Base-by-base conservation (phyloP, 2,888 invertebrate species). In the Malthinus flaveolus region DNA sequence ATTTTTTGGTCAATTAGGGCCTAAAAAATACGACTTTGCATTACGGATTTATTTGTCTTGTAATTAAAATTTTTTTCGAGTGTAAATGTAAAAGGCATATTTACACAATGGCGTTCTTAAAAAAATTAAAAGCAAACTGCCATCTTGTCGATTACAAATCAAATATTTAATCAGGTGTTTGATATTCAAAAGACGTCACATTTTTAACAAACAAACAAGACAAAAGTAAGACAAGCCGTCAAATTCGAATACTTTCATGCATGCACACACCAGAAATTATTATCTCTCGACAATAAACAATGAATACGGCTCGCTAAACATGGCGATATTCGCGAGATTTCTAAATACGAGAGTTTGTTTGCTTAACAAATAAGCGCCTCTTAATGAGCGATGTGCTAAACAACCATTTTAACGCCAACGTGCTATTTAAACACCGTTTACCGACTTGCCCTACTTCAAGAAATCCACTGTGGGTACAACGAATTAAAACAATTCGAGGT, bases 401-500 rank as follows among this genome's bases (percentile, higher is more conserved):
- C 65, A 64, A 60, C 63, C 59, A 63, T 64, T 67, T 67, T 67
- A 67, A 62, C 67, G 64, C 64, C 63, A 61, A 58, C 68, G 63
- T 67, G 67, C 67, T 68, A 69, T 66, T 65, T 66, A 68, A 70
- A 70, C 68, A 69, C 63, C 68, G 72, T 71, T 71, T 70, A 66
- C 71, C 58, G 62, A 68, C 66, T 68, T 65, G 66, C 63, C 67
- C 64, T 62, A 66, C 65, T 65, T 62, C 65, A 66, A 67, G 68
- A 68, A 69, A 68, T 67, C 67, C 66, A 66, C 66, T 64, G 66
- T 71, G 70, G 71, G 67, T 68, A 67, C 66, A 71, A 73, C 69
- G 68, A 73, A 74, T 74, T 73, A 73, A 72, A 69, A 72, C 69
- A 73, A 74, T 73, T 74, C 73, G 72, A 69, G 71, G 72, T 68